phyloP scores from a whole-genome alignment of 2,888 invertebrate genomes.

The Lasioglossum figueresi region DNA sequence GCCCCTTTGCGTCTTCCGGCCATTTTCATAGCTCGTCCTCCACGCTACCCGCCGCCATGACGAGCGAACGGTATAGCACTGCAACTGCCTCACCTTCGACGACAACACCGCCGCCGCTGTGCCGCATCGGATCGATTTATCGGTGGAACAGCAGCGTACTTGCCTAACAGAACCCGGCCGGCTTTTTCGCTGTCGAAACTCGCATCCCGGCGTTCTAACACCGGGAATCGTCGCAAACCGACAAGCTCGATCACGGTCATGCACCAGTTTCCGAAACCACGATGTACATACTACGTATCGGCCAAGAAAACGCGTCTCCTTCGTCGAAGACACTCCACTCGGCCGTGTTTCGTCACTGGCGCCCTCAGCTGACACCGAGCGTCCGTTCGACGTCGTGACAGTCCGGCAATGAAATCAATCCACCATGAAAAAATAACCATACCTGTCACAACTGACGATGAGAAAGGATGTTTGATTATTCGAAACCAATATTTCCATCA shows the following conservation, averaged over 20 bases:
- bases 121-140: constrained; percentile 43
- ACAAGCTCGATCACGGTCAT: constrained; percentile 21
- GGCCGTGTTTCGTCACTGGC: constrained; percentile 67
- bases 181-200: constrained; percentile 7
- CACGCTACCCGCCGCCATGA: constrained; percentile 61
- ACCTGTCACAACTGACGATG: background rate
- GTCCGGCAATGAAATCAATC: background rate
- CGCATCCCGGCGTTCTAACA: no score
- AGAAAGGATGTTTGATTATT: background rate
- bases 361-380: constrained; percentile 68
- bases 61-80: constrained; percentile 46
- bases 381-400: constrained; percentile 14
- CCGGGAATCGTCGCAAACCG: background rate
- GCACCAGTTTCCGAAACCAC: constrained; percentile 35
- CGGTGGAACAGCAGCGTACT: background rate
- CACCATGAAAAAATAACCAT: background rate
- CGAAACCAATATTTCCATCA: background rate
- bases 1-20: constrained; percentile 65
- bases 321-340: constrained; percentile 65
- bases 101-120: constrained; percentile 4
- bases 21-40: constrained; percentile 70
- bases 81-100: constrained; percentile 46
- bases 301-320: constrained; percentile 31
- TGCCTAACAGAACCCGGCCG: background rate
- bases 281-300: constrained; percentile 47